Evolutionary conservation across 2,888 invertebrate genomes (phyloP).

Genomic region (Drosophila mercatorum): DNA sequence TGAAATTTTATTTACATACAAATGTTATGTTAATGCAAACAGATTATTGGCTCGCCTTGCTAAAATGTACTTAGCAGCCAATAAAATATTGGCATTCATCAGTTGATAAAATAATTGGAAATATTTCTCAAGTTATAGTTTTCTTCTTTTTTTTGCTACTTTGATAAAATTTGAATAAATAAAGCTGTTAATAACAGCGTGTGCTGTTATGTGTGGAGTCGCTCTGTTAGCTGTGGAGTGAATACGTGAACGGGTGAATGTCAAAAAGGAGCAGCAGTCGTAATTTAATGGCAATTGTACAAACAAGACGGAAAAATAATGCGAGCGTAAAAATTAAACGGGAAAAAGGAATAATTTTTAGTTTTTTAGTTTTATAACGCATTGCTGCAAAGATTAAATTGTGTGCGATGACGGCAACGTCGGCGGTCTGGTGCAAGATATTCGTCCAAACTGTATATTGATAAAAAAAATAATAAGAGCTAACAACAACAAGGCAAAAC

Average conservation of each 20-base stretch:
- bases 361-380: constrained; percentile 28
- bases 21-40: background rate
- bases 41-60: background rate
- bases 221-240: constrained; percentile 16
- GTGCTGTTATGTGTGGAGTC: constrained; percentile 25
- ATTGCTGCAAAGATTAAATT: constrained; percentile 21
- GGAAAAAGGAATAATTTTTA: constrained; percentile 19
- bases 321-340: constrained; percentile 33
- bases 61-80: background rate
- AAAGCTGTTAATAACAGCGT: background rate
- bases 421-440: constrained; percentile 17
- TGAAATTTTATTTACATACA: background rate
- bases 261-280: constrained; percentile 38
- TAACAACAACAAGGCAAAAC: constrained; percentile 21
- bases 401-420: constrained; percentile 17
- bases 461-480: constrained; percentile 4
- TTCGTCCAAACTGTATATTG: constrained; percentile 11
- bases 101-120: background rate
- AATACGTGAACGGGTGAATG: constrained; percentile 40
- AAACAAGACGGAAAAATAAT: constrained; percentile 40
- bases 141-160: background rate
- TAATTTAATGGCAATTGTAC: constrained; percentile 38
- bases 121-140: background rate
- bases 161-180: constrained; percentile 17
- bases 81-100: too few relatives aligned